Base-by-base conservation (phyloP, 2,113 vertebrate species). In the Euleptes europaea region DNA sequence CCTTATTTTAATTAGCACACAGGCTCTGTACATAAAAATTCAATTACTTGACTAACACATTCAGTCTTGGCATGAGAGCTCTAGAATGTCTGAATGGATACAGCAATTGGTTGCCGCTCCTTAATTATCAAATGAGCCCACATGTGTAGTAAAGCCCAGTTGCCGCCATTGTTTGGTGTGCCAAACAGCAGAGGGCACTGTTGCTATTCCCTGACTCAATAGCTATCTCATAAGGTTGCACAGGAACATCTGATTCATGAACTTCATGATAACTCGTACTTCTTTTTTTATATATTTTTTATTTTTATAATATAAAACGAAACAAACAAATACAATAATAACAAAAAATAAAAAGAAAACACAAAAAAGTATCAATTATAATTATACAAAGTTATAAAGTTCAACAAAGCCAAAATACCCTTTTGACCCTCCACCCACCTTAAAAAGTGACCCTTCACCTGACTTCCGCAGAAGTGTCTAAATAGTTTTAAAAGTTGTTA, bases 1-100 rank as follows among this genome's bases (percentile, higher is more conserved):
- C 76, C 82, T 82, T 12, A 0, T 42, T 91, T 91, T 92, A 86
- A 92, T 60, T 88, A 80, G 26, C 35, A 66, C 42, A 42, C 12
- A 79, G 35, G 71, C 76, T 85, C 89, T 91, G 86, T 78, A 81
- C 49, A n/a, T 26, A 81, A 65, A 71, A 69, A 31, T 90, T 86
- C 73, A 84, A 71, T 88, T 76, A 85, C 26, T 77, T 1, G 0
- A 40, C 19, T 83, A 89, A 89, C 67, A 40, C 91, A 89, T 85
- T 90, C 0, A 0, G 60, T 57, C 2, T 4, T 38, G 63, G 77
- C 44, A 51, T 6, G 60, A 49, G 90, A 33, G 31, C 11, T 65
- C 40, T 44, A 71, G 66, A 73, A 35, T 78, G 21, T 66, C 71
- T 0, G 0, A 1, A 5, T 9, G 14, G 66, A 2, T 11, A 5